Evolutionary conservation across 1,140 invertebrate species (phyloP), one percentile per base, ranked within the genome.

Genomic region (Wasmannia auropunctata): DNA sequence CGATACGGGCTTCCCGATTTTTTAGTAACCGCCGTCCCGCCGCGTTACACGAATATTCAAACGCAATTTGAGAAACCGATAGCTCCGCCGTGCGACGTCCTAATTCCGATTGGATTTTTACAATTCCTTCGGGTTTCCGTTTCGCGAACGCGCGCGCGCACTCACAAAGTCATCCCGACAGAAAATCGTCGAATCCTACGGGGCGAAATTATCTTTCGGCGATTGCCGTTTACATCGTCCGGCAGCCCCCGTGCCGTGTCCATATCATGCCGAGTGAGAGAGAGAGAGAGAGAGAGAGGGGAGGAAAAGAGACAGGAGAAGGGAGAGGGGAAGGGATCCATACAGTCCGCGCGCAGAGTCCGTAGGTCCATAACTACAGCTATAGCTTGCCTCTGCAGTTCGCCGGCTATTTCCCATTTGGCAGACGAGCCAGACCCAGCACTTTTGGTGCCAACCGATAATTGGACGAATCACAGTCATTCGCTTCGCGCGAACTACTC

Each of bases 371-470:
- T 90, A 89, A 90, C 88, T 60, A 83, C 75, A 58, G 83, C 86
- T 91, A 90, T 91, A 91, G 88, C 91, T 90, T 90, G 87, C 85
- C 90, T 91, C 86, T 91, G 87, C 91, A 91, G 91, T 91, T 92
- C 88, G 85, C 88, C 87, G 91, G 92, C 91, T 92, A 93, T 93
- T 93, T 93, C 91, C 92, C 92, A 93, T 93, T 93, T 93, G 92
- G 92, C 92, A 93, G 91, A 85, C 91, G 91, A 93, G 91, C 92
- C 92, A 93, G 92, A 93, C 91, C 92, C 92, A 93, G 92, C 92
- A 93, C 91, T 93, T 93, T 93, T 92, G 92, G 92, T 93, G 92
- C 92, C 92, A 93, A 92, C 92, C 92, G 92, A 93, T 93, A 93
- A 93, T 93, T 92, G 92, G 92, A 93, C 92, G 92, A 93, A 93